A percentile compares a stretch with the other conserved stretches of the same genome.
Evolutionary conservation across 2,797 vertebrate species (phyloP).

Genomic region (Amblyopsis hoosieri): DNA sequence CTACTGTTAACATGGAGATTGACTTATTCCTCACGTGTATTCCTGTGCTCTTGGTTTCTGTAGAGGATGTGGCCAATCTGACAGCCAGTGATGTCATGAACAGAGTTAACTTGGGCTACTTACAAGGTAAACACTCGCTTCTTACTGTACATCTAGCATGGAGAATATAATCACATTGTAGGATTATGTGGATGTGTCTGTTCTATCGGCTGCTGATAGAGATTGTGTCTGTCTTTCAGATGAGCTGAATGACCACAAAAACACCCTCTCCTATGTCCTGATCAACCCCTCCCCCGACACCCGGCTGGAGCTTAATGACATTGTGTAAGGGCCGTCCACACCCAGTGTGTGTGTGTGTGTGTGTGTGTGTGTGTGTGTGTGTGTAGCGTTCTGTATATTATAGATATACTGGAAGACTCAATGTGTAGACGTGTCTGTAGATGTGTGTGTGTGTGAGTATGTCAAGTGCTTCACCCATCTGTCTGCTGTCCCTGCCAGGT

Average conservation of each 20-base stretch:
- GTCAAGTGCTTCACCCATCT: neutral
- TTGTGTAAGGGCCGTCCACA: slow-evolving; percentile 81
- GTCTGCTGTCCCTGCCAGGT: slow-evolving; percentile 59
- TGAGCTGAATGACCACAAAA: slow-evolving; percentile 93
- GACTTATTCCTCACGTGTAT: slow-evolving; percentile 40
- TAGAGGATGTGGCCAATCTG: slow-evolving; percentile 94
- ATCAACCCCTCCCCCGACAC: slow-evolving; percentile 94
- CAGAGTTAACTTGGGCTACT: slow-evolving; percentile 97
- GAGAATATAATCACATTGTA: neutral
- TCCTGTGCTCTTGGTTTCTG: slow-evolving; percentile 26
- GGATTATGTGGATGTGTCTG: neutral
- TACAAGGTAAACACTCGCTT: slow-evolving; percentile 85
- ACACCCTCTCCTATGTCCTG: slow-evolving; percentile 93
- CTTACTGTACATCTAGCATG: neutral
- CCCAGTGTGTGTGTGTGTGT: slow-evolving; percentile 4
- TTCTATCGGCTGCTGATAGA: slow-evolving; percentile 4
- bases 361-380: neutral
- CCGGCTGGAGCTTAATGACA: slow-evolving; percentile 88
- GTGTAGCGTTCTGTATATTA: too few relatives aligned
- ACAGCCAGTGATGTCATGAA: slow-evolving; percentile 99
- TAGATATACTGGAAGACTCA: too few relatives aligned
- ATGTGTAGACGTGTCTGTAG: too few relatives aligned
- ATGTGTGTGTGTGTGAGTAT: neutral
- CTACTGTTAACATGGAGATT: slow-evolving; percentile 35
- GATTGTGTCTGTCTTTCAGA: slow-evolving; percentile 73